Evolutionary conservation across 2,888 invertebrate genomes (phyloP).

Genomic region (Ormyrus labotus): DNA sequence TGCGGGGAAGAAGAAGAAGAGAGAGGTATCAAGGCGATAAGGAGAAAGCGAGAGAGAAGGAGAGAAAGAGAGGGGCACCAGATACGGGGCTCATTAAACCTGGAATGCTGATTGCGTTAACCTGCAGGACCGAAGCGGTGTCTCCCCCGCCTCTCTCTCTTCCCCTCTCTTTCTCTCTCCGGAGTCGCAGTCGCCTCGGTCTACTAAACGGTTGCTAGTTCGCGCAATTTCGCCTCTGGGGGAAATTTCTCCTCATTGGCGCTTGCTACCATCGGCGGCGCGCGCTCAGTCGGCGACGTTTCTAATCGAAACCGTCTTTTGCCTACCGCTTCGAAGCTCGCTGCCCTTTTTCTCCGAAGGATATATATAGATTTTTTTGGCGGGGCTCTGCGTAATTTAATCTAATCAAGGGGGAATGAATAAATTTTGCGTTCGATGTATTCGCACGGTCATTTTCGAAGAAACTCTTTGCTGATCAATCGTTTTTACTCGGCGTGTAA

Average conservation of each 20-base stretch:
- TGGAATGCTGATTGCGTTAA: constrained; percentile 74
- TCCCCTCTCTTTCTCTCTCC: no score
- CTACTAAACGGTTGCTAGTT: constrained; percentile 24
- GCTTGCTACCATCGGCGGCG: neutral
- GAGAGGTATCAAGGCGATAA: constrained; percentile 49
- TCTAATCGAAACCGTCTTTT: no score
- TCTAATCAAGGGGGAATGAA: no score
- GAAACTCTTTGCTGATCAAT: no score
- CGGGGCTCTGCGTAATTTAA: no score
- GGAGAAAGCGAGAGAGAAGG: constrained; percentile 57
- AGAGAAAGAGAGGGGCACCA: constrained; percentile 56
- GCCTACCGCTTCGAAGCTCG: no score
- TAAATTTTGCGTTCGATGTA: no score
- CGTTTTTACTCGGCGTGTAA: no score
- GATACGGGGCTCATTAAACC: constrained; percentile 71
- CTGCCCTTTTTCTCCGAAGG: no score
- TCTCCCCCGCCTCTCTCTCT: neutral
- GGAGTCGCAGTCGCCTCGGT: constrained; percentile 1
- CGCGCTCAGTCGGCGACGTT: no score
- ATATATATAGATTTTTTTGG: no score
- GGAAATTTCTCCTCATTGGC: constrained; percentile 39
- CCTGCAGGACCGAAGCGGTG: constrained; percentile 25
- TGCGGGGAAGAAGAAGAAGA: constrained; percentile 53
- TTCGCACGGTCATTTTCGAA: no score
- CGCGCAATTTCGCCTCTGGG: constrained; percentile 54